Evolutionary conservation across 2,113 vertebrate species (phyloP).

Genomic region (Haplochromis vanheusdeni): DNA sequence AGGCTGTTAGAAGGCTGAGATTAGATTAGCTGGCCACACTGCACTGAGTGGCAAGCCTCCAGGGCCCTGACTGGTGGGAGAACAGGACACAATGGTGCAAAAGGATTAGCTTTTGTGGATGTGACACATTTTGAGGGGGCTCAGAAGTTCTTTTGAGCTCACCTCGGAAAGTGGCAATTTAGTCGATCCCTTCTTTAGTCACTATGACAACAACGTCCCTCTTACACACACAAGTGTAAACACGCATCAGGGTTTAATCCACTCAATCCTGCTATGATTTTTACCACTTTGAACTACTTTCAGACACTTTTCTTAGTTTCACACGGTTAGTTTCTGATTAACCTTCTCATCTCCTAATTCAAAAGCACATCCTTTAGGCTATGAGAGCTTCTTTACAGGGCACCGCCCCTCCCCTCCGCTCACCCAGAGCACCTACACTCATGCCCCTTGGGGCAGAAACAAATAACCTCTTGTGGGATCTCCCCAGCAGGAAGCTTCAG

Average conservation of each 20-base stretch:
- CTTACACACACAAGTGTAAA: background rate
- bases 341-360: conserved; percentile 20
- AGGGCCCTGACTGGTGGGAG: conserved; percentile 32
- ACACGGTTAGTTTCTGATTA: conserved; percentile 2
- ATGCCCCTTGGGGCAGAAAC: conserved; percentile 1
- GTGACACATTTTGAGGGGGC: conserved; percentile 39
- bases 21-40: conserved; percentile 29
- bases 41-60: background rate
- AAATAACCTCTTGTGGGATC: conserved; percentile 18
- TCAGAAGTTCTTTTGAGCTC: conserved; percentile 16
- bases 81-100: conserved; percentile 43
- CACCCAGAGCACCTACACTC: background rate
- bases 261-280: background rate
- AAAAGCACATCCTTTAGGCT: conserved; percentile 24
- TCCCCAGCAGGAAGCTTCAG: conserved; percentile 36
- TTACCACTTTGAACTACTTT: background rate
- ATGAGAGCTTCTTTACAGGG: background rate
- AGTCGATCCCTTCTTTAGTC: conserved; percentile 12
- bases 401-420: background rate
- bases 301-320: background rate
- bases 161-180: conserved; percentile 35
- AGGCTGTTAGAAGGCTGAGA: conserved; percentile 20
- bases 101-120: conserved; percentile 52
- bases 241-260: background rate
- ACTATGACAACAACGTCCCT: conserved; percentile 6